Evolutionary conservation across 2,888 invertebrate species (phyloP), one percentile per base, ranked within the genome.

Genomic region (Heterodera filipjevi): DNA sequence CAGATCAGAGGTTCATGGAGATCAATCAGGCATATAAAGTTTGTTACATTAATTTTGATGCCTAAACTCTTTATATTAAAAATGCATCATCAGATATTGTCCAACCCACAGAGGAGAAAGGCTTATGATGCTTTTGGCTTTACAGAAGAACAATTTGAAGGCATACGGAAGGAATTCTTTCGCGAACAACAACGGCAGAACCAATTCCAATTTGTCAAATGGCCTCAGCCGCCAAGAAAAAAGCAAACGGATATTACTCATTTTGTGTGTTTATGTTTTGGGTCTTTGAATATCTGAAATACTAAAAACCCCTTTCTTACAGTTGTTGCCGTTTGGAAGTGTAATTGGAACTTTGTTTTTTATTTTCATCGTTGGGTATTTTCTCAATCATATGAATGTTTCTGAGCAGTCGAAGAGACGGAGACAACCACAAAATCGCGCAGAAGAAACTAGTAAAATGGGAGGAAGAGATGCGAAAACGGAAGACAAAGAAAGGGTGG

Each of bases 11-110:
- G 16, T 89, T 89, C 75, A 84, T 88, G 82, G 82, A 82, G 35
- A 85, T 89, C 74, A 82, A 82, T 19, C 82, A 85, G 46, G 88
- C 89, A 2, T 89, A 89, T 78, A 88, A 89, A 81, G 81, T 86
- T 71, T 49, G 44, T 75, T 39, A 10, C 59, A 8, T 76, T 49
- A 16, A 14, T 0, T 12, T 49, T 32, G 35, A 12, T 39, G 30
- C 30, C 14, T 53, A 46, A 6, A 46, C 22, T 0, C 53, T 22
- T 53, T 22, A 19, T 6, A 3, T 53, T 19, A n/a, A n/a, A n/a
- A n/a, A 19, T 53, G 53, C 22, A 22, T 49, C 3, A 3, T 10
- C 39, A 75, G 75, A 64, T 75, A 22, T 35, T 75, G 30, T 75
- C 75, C 27, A 75, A 22, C 6, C 66, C 32, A 30, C 66, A 64